Conservation (phyloP, 2,113 vertebrate genomes). For the Oreocharis arfaki region DNA sequence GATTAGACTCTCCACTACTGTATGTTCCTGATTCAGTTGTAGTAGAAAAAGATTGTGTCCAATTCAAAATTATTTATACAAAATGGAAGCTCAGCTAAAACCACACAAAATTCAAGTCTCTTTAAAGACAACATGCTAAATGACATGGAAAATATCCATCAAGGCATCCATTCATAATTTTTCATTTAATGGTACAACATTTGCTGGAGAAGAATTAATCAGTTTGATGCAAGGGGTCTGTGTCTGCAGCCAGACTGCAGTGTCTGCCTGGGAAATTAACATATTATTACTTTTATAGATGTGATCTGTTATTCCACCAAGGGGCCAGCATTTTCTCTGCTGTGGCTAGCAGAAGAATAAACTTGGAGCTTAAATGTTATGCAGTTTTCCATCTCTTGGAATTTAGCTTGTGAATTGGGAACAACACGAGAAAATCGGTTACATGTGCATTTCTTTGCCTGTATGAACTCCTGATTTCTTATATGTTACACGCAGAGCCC, state of each 20-base stretch:
- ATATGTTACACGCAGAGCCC: not conserved
- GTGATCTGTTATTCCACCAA: not conserved
- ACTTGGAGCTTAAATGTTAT: not conserved
- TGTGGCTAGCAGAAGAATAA: not conserved
- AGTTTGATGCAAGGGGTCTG: not conserved
- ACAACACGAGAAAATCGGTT: not conserved
- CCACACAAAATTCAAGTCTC: not conserved
- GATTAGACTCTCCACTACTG: not conserved
- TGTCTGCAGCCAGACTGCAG: not conserved
- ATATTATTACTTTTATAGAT: not conserved
- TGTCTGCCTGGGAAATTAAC: not conserved
- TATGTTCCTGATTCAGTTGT: not conserved
- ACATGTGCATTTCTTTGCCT: not conserved
- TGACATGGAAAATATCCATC: not conserved
- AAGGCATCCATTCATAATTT: not conserved
- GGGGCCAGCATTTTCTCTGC: not conserved
- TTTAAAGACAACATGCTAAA: not conserved
- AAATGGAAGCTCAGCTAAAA: not conserved
- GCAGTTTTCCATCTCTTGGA: not conserved
- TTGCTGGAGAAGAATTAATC: not conserved
- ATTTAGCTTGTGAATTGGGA: not conserved
- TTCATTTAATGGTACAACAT: not conserved
- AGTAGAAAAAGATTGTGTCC: not conserved
- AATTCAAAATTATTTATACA: not conserved
- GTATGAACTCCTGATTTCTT: rapidly evolving